Conservation (phyloP, 2,797 vertebrate species). For the Pogonophryne albipinna region DNA sequence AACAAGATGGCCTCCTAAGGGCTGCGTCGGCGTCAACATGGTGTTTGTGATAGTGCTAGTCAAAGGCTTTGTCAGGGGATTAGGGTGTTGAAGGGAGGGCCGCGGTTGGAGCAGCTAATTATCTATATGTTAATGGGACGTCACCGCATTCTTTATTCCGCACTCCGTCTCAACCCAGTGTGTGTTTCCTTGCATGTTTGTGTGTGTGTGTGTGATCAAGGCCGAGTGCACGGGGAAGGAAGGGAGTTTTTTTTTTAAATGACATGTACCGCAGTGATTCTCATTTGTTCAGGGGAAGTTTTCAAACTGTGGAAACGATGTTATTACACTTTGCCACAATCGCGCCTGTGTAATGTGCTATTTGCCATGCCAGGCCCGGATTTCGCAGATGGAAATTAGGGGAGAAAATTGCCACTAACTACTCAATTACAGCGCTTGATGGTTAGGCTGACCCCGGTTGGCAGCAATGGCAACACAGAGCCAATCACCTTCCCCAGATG, state of each 20-base stretch:
- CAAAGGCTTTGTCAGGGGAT: constrained; percentile 80
- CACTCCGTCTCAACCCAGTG: constrained; percentile 42
- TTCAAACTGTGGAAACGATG: constrained; percentile 88
- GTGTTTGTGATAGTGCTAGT: constrained; percentile 79
- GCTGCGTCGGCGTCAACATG: constrained; percentile 72
- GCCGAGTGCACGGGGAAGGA: constrained; percentile 44
- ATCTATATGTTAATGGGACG: constrained; percentile 82
- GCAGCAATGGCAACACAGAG: constrained; percentile 86
- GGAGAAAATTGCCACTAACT: constrained; percentile 90
- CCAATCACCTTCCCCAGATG: constrained; percentile 87
- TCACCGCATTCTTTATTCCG: constrained; percentile 69
- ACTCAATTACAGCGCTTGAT: constrained; percentile 90
- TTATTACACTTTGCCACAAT: constrained; percentile 88
- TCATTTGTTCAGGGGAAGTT: constrained; percentile 87
- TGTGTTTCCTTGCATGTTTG: constrained; percentile 45
- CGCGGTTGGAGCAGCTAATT: constrained; percentile 71
- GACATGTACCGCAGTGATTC: constrained; percentile 77
- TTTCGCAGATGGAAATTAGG: constrained; percentile 89
- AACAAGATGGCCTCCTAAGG: constrained; percentile 78
- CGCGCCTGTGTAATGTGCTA: constrained; percentile 86
- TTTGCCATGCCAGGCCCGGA: constrained; percentile 88
- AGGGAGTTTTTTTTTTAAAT: constrained; percentile 63
- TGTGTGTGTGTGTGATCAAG: constrained; percentile 49
- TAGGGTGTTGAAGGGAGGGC: constrained; percentile 74
- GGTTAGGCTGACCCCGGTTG: constrained; percentile 87